A percentile compares a stretch with the other conserved stretches of the same genome.
Conservation (phyloP, 2,113 vertebrate genomes). For the Otolemur garnettii region DNA sequence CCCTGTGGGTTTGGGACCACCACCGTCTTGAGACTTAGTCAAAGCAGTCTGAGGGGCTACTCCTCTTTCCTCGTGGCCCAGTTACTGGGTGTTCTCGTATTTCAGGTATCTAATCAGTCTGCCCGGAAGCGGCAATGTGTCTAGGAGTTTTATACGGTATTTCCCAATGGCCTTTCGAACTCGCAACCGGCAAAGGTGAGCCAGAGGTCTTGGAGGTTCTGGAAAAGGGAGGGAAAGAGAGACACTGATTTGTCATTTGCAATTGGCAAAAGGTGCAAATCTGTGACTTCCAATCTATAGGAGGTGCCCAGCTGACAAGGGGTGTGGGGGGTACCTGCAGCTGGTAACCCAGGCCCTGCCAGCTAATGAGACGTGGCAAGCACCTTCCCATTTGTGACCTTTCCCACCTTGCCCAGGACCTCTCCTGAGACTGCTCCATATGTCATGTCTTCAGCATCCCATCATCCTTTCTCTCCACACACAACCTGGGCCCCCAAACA, state of each 20-base stretch:
- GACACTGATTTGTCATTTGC: rapidly evolving
- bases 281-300: neutral
- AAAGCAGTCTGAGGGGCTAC: neutral
- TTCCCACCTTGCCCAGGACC: rapidly evolving
- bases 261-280: neutral
- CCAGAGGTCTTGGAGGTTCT: slow-evolving; percentile 94
- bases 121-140: slow-evolving; percentile 92
- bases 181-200: slow-evolving; percentile 94
- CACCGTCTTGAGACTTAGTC: neutral
- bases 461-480: neutral
- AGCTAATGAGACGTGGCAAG: neutral
- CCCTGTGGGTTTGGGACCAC: neutral
- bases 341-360: neutral
- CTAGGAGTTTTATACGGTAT: slow-evolving; percentile 89
- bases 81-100: slow-evolving; percentile 86
- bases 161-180: slow-evolving; percentile 92
- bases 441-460: rapidly evolving
- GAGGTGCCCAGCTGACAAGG: no score
- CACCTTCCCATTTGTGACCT: neutral
- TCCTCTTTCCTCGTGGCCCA: rapidly evolving
- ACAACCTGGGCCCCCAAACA: neutral
- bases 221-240: slow-evolving; percentile 65
- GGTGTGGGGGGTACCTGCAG: no score
- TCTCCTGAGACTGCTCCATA: neutral
- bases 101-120: slow-evolving; percentile 93